Base-by-base conservation (phyloP, 2,888 invertebrate genomes). In the Biston betularia region DNA sequence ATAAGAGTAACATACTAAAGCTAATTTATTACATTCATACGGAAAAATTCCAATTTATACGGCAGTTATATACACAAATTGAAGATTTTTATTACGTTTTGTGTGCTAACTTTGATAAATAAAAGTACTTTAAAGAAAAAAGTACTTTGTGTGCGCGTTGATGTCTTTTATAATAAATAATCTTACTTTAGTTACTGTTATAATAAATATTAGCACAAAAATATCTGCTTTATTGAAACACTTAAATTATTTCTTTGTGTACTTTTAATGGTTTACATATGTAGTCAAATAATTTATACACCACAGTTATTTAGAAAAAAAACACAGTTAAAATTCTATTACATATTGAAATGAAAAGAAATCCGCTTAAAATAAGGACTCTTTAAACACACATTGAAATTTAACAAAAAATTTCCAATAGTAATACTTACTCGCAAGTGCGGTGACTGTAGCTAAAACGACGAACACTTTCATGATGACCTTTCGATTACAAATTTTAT, bases 381-480 rank as follows among this genome's bases (percentile, higher is more conserved):
- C 40, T 42, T 10, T 10, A 52, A 10, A n/a, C n/a, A 6, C 11
- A 35, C 38, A 15, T 11, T 9, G 10, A 14, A 42, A 35, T 54
- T 54, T 61, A 69, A 68, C 63, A 63, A 24, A 71, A 64, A 59
- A n/a, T 48, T n/a, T 42, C 11, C 50, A 60, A 10, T 12, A 6
- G 9, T 10, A 59, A 79, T 80, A 92, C 93, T 93, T 87, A 93
- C 93, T 92, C 83, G 93, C 92, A 79, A 93, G 76, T 74, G 93
- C 92, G 78, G 90, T 82, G 78, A 85, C 86, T 70, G 93, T 89
- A 79, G 92, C 85, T 79, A 93, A 79, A 70, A 91, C 90, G 86
- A 93, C 89, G 89, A 93, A 92, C 90, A 93, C 93, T 93, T 92
- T 93, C 93, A 93, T 93, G 85, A 75, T 91, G 92, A 88, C 83